Evolutionary conservation across 2,888 invertebrate species (phyloP).

Genomic region (Chrysina gloriosa): DNA sequence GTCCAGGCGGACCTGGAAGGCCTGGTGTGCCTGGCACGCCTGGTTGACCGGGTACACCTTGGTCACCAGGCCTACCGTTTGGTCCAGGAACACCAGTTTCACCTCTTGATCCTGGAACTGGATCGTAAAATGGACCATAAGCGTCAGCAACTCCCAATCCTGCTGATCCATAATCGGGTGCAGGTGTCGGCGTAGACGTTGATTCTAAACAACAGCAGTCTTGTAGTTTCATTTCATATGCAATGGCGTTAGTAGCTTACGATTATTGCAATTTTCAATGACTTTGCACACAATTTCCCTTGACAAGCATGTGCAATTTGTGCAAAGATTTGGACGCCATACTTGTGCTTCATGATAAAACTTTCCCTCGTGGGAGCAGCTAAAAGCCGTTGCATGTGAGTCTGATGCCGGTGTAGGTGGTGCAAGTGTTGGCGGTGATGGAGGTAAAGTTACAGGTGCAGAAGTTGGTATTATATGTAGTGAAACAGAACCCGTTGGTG

Average conservation of each 20-base stretch:
- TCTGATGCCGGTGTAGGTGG: constrained; percentile 51
- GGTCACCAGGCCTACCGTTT: constrained; percentile 70
- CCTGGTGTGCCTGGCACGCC: constrained; percentile 78
- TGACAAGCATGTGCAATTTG: constrained; percentile 76
- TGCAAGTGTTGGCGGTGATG: constrained; percentile 40
- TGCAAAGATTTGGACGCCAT: constrained; percentile 78
- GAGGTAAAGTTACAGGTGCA: neutral
- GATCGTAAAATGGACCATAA: constrained; percentile 47
- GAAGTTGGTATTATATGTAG: constrained; percentile 51
- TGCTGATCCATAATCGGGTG: constrained; percentile 46
- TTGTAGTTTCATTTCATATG: too few relatives aligned
- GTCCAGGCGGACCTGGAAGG: constrained; percentile 71
- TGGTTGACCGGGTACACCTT: constrained; percentile 72
- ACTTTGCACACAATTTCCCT: constrained; percentile 72
- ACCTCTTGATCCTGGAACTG: constrained; percentile 66
- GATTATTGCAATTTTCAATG: constrained; percentile 65
- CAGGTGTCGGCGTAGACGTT: constrained; percentile 46
- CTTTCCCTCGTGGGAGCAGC: constrained; percentile 71
- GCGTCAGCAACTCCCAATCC: constrained; percentile 8
- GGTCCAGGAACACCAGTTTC: constrained; percentile 68
- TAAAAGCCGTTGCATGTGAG: constrained; percentile 51
- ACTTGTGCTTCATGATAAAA: constrained; percentile 76
- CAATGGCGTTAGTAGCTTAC: constrained; percentile 7
- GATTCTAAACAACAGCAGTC: too few relatives aligned
- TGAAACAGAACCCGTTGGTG: constrained; percentile 57